phyloP scores from a whole-genome alignment of 2,797 vertebrate species.

The Microctenopoma steveboyesi region DNA sequence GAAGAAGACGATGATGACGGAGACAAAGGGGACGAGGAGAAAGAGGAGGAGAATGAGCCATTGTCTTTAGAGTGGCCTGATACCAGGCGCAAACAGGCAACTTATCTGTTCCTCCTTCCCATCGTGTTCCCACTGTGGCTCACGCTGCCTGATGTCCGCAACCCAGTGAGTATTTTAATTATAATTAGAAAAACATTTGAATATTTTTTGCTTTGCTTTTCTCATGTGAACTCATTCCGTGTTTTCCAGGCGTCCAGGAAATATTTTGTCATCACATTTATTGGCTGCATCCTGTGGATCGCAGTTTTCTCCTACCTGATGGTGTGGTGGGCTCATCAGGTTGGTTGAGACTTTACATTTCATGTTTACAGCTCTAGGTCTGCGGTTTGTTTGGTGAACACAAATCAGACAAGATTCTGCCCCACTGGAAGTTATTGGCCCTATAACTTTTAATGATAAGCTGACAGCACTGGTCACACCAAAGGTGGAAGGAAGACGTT shows the following conservation, averaged over 20 bases:
- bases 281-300: constrained; percentile 95
- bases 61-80: constrained; percentile 92
- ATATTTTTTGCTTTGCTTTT: no score
- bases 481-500: no score
- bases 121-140: constrained; percentile 93
- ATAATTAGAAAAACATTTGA: no score
- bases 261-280: constrained; percentile 88
- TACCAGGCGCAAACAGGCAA: constrained; percentile 86
- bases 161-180: constrained; percentile 82
- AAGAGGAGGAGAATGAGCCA: constrained; percentile 87
- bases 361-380: neutral
- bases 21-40: constrained; percentile 52
- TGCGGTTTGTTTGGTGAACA: neutral
- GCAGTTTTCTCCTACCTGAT: constrained; percentile 93
- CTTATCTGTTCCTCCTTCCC: constrained; percentile 91
- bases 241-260: constrained; percentile 85
- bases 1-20: constrained; percentile 10
- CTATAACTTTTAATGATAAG: no score
- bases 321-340: constrained; percentile 99
- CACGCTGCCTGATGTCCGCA: constrained; percentile 93
- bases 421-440: no score
- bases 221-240: neutral
- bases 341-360: constrained; percentile 50
- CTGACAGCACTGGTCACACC: no score
- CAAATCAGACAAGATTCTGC: no score